Percentiles rank a stretch among this genome's conserved stretches.
Evolutionary conservation across 2,113 vertebrate genomes (phyloP).

Genomic region (Salvelinus sp.): DNA sequence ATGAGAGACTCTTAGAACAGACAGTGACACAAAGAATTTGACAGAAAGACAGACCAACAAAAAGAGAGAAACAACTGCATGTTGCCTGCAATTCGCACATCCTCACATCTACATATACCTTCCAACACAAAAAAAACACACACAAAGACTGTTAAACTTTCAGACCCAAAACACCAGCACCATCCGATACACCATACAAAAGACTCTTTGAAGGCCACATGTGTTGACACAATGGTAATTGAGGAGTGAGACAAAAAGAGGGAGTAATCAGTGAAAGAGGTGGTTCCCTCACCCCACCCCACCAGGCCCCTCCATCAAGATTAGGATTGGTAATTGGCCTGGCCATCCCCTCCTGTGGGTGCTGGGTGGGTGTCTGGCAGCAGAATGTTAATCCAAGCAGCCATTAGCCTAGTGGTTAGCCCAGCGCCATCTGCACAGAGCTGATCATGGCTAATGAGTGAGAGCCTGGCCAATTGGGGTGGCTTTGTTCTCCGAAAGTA

Average conservation of each 20-base stretch:
- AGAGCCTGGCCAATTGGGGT: slow-evolving; percentile 1
- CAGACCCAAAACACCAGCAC: too few relatives aligned
- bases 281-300: neutral
- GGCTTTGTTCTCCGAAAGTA: slow-evolving; percentile 12
- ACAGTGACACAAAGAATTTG: too few relatives aligned
- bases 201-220: neutral
- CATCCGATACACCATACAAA: too few relatives aligned
- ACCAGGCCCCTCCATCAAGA: neutral
- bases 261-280: neutral
- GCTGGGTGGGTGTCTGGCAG: slow-evolving; percentile 2
- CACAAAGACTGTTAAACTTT: too few relatives aligned
- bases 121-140: too few relatives aligned
- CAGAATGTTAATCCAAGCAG: slow-evolving; percentile 27
- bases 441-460: slow-evolving; percentile 30
- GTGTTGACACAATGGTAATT: neutral
- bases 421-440: slow-evolving; percentile 37
- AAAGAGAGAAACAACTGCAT: too few relatives aligned
- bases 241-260: neutral
- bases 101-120: too few relatives aligned
- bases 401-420: slow-evolving; percentile 32
- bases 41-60: too few relatives aligned
- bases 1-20: too few relatives aligned
- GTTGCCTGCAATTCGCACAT: too few relatives aligned
- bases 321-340: slow-evolving; percentile 10
- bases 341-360: neutral